These are phyloP conservation scores for Pangasius krempfi DNA, from an alignment of 2,797 vertebrate species.

Conservation along the genomic window DNA sequence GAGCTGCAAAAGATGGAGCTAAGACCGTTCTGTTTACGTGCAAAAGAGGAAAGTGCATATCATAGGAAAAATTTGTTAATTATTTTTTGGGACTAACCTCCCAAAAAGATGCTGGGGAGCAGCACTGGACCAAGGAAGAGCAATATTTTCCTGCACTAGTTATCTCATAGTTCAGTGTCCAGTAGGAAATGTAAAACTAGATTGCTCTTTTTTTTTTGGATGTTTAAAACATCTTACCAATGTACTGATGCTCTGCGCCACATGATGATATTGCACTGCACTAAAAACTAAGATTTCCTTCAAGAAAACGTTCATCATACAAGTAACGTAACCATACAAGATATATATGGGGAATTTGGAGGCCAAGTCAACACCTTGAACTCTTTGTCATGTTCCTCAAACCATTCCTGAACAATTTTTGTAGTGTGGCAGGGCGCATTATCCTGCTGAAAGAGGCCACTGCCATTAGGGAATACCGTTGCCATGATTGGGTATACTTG, in stretches of 20 bases:
- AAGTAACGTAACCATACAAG: background rate
- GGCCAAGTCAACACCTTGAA: no score
- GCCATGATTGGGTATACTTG: no score
- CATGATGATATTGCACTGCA: background rate
- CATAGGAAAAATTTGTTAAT: background rate
- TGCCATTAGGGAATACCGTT: no score
- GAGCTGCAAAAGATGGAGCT: conserved; percentile 30
- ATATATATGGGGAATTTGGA: background rate
- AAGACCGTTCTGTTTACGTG: conserved; percentile 4
- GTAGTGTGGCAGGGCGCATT: no score
- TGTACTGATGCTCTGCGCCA: background rate
- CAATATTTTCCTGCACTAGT: conserved; percentile 24
- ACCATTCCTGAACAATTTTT: no score
- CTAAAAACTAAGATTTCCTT: background rate
- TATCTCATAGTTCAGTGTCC: conserved; percentile 33
- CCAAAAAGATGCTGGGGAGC: background rate
- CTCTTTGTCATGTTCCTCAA: no score
- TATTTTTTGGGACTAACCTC: conserved; percentile 32
- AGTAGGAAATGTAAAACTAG: conserved; percentile 34
- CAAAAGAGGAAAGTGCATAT: conserved; percentile 8
- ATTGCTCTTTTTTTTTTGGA: background rate
- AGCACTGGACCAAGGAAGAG: conserved; percentile 7
- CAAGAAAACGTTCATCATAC: background rate
- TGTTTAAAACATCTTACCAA: background rate
- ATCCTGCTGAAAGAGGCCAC: no score